These are phyloP conservation scores for Taxidea taxus DNA, from an alignment of 2,113 vertebrate species.

Conservation along the genomic window DNA sequence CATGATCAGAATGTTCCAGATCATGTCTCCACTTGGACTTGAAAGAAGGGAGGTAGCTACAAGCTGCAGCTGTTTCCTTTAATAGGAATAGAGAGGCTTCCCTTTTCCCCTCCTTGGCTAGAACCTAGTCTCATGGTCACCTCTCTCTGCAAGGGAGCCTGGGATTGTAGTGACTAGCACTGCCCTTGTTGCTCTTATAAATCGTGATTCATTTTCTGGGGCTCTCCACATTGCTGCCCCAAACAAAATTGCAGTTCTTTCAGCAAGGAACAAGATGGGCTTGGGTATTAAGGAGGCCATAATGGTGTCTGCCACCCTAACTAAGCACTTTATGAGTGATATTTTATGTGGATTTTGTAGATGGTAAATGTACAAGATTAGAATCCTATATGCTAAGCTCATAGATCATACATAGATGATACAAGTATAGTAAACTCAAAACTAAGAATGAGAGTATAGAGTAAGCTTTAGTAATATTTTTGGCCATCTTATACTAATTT, in stretches of 20 bases:
- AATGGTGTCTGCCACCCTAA: not conserved
- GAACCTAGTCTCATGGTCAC: not conserved
- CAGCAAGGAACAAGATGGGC: not conserved
- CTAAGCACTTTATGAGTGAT: not conserved
- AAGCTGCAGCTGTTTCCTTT: not conserved
- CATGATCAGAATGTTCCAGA: not conserved
- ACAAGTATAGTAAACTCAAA: not conserved
- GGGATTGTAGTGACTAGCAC: not conserved
- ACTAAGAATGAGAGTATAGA: conserved; percentile 19
- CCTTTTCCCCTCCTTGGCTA: not conserved
- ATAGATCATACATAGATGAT: not conserved
- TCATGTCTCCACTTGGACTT: not conserved
- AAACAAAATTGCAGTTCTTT: not conserved
- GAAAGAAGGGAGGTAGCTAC: not conserved
- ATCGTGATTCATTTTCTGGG: not conserved
- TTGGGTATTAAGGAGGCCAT: not conserved
- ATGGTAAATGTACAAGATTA: not conserved
- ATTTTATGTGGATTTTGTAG: conserved; percentile 24
- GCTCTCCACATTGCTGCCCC: not conserved
- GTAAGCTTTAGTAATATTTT: conserved; percentile 9
- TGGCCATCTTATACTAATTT: not conserved
- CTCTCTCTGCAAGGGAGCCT: not conserved
- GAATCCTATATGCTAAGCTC: not conserved
- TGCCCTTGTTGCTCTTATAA: not conserved
- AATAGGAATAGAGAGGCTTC: not conserved